Percentiles rank a stretch among this genome's conserved stretches.
These are phyloP conservation scores for Labeo calbasu DNA, from an alignment of 2,797 vertebrate species.

Conservation along the genomic window DNA sequence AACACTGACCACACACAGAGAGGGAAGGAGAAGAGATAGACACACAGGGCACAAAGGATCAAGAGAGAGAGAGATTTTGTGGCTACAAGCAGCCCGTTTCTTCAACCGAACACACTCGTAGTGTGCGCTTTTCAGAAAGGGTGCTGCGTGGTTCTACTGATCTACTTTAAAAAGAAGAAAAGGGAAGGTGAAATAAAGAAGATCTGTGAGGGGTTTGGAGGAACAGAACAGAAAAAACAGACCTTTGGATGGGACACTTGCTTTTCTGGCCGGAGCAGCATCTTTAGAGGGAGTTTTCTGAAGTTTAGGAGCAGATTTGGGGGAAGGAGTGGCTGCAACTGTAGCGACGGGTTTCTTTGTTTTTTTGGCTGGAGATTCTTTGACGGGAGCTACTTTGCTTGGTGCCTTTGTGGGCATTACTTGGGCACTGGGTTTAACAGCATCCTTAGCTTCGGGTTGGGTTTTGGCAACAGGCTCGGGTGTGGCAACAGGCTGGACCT, in stretches of 20 bases:
- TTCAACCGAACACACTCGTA: conserved; percentile 58
- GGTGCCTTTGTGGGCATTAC: conserved; percentile 27
- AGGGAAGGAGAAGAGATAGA: conserved; percentile 34
- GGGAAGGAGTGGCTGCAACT: conserved; percentile 48
- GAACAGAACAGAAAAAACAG: conserved; percentile 65
- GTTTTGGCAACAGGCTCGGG: conserved; percentile 11
- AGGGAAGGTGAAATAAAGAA: conserved; percentile 51
- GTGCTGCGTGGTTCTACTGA: conserved; percentile 55
- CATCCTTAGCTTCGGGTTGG: conserved; percentile 15
- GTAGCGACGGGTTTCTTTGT: conserved; percentile 48
- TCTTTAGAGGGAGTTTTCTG: conserved; percentile 66
- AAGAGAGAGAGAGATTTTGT: conserved; percentile 53
- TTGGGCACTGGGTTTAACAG: conserved; percentile 38
- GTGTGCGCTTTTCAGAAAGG: conserved; percentile 61
- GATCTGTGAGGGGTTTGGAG: conserved; percentile 48
- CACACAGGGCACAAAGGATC: conserved; percentile 45
- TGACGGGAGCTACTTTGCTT: conserved; percentile 33
- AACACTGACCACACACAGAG: conserved; percentile 56
- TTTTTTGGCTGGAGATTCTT: conserved; percentile 50
- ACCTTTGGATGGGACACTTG: conserved; percentile 65
- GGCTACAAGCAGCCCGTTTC: conserved; percentile 65
- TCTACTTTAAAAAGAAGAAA: conserved; percentile 52
- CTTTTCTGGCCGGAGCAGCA: conserved; percentile 63
- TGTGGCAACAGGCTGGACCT: conserved; percentile 29
- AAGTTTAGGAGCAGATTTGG: conserved; percentile 55